Percentiles rank a stretch among this genome's conserved stretches.
These are phyloP conservation scores for Brachystomella parvula DNA, from an alignment of 1,140 invertebrate species.

Conservation along the genomic window DNA sequence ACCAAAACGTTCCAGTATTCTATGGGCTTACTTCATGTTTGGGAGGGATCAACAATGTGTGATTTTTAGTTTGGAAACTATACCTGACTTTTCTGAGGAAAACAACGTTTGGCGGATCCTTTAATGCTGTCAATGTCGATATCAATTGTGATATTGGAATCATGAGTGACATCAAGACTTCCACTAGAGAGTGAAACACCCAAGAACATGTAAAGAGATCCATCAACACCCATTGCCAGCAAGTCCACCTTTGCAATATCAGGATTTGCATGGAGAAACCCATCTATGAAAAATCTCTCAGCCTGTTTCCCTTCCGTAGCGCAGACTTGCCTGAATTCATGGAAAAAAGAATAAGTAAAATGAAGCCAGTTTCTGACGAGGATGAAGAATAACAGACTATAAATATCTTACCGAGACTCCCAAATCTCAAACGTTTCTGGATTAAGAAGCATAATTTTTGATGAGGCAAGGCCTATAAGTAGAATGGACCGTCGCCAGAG, in stretches of 20 bases:
- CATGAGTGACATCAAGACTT: slow-evolving; percentile 16
- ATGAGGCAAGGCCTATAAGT: slow-evolving; percentile 24
- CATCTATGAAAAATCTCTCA: slow-evolving; percentile 15
- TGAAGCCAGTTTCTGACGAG: too few species aligned
- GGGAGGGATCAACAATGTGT: too few species aligned
- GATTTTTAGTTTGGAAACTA: background rate
- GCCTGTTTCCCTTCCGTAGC: background rate
- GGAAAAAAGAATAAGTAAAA: background rate
- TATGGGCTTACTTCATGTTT: background rate
- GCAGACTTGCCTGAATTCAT: background rate
- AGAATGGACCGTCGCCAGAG: slow-evolving; percentile 30
- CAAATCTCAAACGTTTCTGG: slow-evolving; percentile 13
- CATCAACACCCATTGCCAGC: slow-evolving; percentile 15
- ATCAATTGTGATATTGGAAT: slow-evolving; percentile 21
- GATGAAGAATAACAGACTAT: background rate
- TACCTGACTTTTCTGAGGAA: background rate
- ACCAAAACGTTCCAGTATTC: background rate
- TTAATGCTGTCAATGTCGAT: slow-evolving; percentile 21
- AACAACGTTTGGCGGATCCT: slow-evolving; percentile 1
- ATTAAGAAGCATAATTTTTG: slow-evolving; percentile 27
- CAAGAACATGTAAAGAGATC: slow-evolving; percentile 9
- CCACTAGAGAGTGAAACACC: slow-evolving; percentile 18
- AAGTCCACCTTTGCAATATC: slow-evolving; percentile 28
- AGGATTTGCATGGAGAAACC: slow-evolving; percentile 17
- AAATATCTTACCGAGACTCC: slow-evolving; percentile 14